Conservation (phyloP, 2,797 vertebrate genomes). For the Melanotaenia boesemani region DNA sequence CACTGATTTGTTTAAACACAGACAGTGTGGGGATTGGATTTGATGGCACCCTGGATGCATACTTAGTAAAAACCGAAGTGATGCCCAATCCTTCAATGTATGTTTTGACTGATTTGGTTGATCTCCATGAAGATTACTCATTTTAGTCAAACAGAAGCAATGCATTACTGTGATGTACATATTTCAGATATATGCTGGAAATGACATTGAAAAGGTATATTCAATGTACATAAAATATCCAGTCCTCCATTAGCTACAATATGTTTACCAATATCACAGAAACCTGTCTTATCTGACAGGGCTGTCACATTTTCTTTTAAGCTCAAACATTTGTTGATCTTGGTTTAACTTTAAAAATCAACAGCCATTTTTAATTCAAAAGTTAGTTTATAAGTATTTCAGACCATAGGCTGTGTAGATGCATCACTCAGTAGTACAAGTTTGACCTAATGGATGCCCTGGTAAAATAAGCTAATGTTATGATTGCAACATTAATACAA, state of each 20-base stretch:
- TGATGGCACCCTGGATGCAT: constrained; percentile 67
- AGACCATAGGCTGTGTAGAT: neutral
- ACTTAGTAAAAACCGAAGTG: constrained; percentile 63
- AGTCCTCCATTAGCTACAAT: neutral
- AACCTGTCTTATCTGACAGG: neutral
- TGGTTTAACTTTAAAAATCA: neutral
- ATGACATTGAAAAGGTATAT: neutral
- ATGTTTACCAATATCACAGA: neutral
- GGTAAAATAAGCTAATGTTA: too few species aligned
- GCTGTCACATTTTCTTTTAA: neutral
- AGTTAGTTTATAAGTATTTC: neutral
- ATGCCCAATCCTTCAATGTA: constrained; percentile 55
- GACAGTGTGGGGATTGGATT: constrained; percentile 59
- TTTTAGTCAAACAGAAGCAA: constrained; percentile 23
- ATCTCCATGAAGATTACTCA: constrained; percentile 48
- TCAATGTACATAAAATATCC: neutral
- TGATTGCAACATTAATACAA: too few species aligned
- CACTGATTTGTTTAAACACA: constrained; percentile 64
- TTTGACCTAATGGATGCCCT: too few species aligned
- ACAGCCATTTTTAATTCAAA: neutral
- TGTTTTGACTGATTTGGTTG: constrained; percentile 60
- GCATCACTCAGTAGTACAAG: neutral
- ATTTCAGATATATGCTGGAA: constrained; percentile 17
- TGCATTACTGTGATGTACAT: constrained; percentile 19
- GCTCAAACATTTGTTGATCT: neutral